Evolutionary conservation across 2,888 invertebrate species (phyloP).

Genomic region (Torymus tubicola): DNA sequence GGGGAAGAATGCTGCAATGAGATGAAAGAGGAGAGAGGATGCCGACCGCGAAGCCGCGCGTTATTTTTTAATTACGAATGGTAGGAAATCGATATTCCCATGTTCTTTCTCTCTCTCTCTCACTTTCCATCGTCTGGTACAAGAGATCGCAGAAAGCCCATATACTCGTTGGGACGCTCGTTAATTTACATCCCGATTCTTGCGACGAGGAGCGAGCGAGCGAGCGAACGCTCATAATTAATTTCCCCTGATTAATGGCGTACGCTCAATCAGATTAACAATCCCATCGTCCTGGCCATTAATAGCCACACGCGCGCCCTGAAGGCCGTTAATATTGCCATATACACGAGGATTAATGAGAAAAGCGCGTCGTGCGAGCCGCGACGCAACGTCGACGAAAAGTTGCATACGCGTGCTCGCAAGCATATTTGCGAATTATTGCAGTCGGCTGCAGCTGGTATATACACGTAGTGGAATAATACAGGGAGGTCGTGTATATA

Average conservation of each 20-base stretch:
- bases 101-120: neutral
- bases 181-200: conserved; percentile 20
- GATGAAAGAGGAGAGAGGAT: no score
- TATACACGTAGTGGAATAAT: no score
- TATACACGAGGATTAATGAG: conserved; percentile 2
- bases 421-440: no score
- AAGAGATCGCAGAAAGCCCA: no score
- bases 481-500: no score
- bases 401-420: no score
- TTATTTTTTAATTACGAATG: conserved; percentile 45
- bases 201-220: no score
- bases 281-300: conserved; percentile 4
- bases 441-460: no score
- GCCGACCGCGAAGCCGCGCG: conserved; percentile 10
- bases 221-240: conserved; percentile 25
- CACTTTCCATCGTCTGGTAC: no score
- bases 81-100: conserved; percentile 11
- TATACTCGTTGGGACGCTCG: no score
- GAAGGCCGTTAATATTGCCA: conserved; percentile 15
- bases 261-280: conserved; percentile 20
- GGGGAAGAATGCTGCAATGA: neutral
- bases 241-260: conserved; percentile 16
- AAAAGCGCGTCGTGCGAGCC: neutral
- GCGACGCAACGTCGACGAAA: neutral
- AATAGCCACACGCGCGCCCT: conserved; percentile 5